Evolutionary conservation across 2,797 vertebrate species (phyloP), one percentile per base, ranked within the genome.

Genomic region (Cygnus olor): DNA sequence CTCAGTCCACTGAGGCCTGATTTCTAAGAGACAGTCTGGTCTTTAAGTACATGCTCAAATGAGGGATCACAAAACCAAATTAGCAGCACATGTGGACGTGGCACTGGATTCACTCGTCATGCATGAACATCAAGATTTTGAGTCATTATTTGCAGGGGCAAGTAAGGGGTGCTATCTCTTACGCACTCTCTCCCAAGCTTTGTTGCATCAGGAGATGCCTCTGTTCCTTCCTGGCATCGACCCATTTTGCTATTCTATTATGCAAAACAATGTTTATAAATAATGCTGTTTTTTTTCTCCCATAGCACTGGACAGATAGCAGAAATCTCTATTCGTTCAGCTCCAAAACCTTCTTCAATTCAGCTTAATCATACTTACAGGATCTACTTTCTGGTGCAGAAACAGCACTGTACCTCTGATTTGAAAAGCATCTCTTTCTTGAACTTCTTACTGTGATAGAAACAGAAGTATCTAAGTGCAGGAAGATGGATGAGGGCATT

Each of bases 111-210:
- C 57, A 57, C 2, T 19, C 64, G 65, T 38, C 40, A 9, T 68
- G 68, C 19, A 45, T 30, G 53, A 74, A 85, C 3, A 1, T 95
- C 94, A 87, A 2, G 80, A 82, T 30, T 64, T 73, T 92, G 78
- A 91, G 56, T 95, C 80, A 90, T 65, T 54, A 74, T 73, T 77
- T 95, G 63, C 69, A 87, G 77, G 40, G 66, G 19, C 72, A 95
- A 65, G 71, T 17, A 3, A 1, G 74, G 68, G 60, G 34, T 85
- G 42, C 78, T 64, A 36, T 40, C 72, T 89, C 69, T 90, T 76
- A 77, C 0, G 1, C 30, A 81, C 17, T 58, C 71, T 78, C 57
- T 94, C 22, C 28, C 27, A 57, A 78, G 56, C 61, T 13, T 70
- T 80, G 53, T 83, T 71, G 51, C 36, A 85, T 36, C 40, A 71